A percentile compares a stretch with the other conserved stretches of the same genome.
phyloP scores from a whole-genome alignment of 2,888 invertebrate species.

The Oscheius sp. region DNA sequence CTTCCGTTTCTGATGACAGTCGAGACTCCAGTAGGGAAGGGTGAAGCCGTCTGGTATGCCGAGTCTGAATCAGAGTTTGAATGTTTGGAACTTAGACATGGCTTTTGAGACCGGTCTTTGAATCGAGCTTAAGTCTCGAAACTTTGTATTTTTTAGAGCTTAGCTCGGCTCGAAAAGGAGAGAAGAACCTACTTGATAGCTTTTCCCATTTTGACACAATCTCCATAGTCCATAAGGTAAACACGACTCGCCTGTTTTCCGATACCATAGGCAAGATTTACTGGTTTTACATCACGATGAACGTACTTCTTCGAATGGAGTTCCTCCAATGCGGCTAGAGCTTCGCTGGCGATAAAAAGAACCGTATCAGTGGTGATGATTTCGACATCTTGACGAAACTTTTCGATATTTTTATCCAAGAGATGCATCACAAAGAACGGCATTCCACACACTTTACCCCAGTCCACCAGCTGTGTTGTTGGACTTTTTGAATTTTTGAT shows the following conservation, averaged over 20 bases:
- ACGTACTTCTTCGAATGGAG: slow-evolving; percentile 16
- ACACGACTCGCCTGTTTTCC: background rate
- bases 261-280: background rate
- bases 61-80: background rate
- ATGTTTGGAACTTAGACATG: too few species aligned
- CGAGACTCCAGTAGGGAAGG: slow-evolving; percentile 23
- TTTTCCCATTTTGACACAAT: slow-evolving; percentile 22
- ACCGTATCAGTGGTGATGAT: background rate
- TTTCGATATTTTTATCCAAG: slow-evolving; percentile 10
- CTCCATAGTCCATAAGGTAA: slow-evolving; percentile 28
- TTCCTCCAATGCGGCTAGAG: slow-evolving; percentile 1
- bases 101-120: background rate
- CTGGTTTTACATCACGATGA: slow-evolving; percentile 18
- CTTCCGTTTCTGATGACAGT: slow-evolving; percentile 1
- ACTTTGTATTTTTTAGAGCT: too few species aligned
- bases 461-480: slow-evolving; percentile 7
- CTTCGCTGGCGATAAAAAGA: slow-evolving; percentile 14
- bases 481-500: background rate
- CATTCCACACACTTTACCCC: slow-evolving; percentile 28
- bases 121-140: too few species aligned
- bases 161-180: too few species aligned
- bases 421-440: slow-evolving; percentile 16
- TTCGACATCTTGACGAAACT: background rate
- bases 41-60: slow-evolving; percentile 8
- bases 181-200: too few species aligned